These are phyloP conservation scores for Schizothorax lantsangensis DNA, from an alignment of 2,797 vertebrate species.

Conservation along the genomic window DNA sequence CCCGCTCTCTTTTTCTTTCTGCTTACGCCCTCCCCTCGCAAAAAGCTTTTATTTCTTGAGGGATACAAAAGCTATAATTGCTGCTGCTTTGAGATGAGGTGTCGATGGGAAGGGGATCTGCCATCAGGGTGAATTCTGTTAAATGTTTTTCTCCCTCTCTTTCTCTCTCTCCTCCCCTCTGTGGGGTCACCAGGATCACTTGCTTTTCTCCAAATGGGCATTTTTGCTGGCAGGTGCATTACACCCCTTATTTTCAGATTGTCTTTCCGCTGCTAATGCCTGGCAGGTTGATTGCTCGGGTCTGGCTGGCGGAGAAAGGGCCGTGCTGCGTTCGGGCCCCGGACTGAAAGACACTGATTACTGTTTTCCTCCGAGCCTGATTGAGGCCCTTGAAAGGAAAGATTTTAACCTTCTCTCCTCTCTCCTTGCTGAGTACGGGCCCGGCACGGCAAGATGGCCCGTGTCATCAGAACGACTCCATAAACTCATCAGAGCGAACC, in stretches of 20 bases:
- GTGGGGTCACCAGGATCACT: constrained; percentile 99
- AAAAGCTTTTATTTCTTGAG: constrained; percentile 98
- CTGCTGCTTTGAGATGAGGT: constrained; percentile 98
- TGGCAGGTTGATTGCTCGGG: constrained; percentile 99
- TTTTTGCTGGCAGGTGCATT: constrained; percentile 99
- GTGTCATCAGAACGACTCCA: constrained; percentile 98
- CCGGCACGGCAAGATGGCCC: constrained; percentile 93
- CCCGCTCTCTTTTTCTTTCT: constrained; percentile 58
- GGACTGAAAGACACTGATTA: constrained; percentile 99
- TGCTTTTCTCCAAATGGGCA: constrained; percentile 99
- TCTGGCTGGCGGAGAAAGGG: constrained; percentile 96
- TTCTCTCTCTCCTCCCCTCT: constrained; percentile 71
- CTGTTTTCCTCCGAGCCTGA: constrained; percentile 99
- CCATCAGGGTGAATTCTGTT: constrained; percentile 98
- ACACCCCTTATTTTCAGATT: constrained; percentile 99
- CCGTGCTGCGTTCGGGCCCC: constrained; percentile 81
- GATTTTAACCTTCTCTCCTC: constrained; percentile 98
- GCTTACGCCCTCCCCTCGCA: constrained; percentile 60
- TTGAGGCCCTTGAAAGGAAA: constrained; percentile 99
- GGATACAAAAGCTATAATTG: constrained; percentile 99
- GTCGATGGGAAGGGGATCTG: constrained; percentile 95
- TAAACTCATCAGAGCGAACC: constrained; percentile 97
- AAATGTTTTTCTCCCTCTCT: constrained; percentile 89
- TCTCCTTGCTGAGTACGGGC: constrained; percentile 87
- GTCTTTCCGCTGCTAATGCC: constrained; percentile 99